Base-by-base conservation (phyloP, 2,113 vertebrate species). In the Trichechus manatus region DNA sequence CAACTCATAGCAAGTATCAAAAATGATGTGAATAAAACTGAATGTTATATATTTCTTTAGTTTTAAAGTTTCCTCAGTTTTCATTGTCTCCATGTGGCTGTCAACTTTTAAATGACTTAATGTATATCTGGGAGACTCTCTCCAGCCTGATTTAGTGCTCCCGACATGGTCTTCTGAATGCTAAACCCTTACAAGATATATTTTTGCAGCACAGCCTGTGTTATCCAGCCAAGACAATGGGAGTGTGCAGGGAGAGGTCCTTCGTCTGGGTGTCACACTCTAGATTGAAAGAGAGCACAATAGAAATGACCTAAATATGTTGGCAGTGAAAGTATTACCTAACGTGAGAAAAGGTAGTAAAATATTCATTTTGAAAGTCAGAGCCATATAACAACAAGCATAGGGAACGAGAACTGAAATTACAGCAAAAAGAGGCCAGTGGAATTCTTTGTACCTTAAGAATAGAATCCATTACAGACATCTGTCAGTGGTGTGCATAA, bases 291-390 rank as follows among this genome's bases (percentile, higher is more conserved):
- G 82, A 44, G 27, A 89, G 10, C 90, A 86, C 33, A 91, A 72
- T 31, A 96, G 64, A 94, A 96, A 87, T 22, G 75, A 94, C 68
- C 59, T 91, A 91, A 94, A 81, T 85, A 78, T 68, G 63, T 93
- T 96, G 53, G 23, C 87, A 80, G 42, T 94, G 14, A 95, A 97
- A 68, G 42, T 88, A 33, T 80, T 94, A 91, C n/a, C 70, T 66
- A 91, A 47, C 82, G 20, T 93, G 47, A 78, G 17, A 9, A 74
- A n/a, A 93, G 75, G 66, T 94, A 87, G 19, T 44, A 87, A 96
- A 87, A 89, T 68, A 66, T 83, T 78, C 19, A 63, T 91, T 95
- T 94, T 72, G 70, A 81, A 59, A 82, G 9, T 61, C 61, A 92
- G 81, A 93, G 1, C 9, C 31, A 5, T 80, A 22, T 61, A 64